phyloP scores from a whole-genome alignment of 2,797 vertebrate genomes.

The Simalia tracyae region DNA sequence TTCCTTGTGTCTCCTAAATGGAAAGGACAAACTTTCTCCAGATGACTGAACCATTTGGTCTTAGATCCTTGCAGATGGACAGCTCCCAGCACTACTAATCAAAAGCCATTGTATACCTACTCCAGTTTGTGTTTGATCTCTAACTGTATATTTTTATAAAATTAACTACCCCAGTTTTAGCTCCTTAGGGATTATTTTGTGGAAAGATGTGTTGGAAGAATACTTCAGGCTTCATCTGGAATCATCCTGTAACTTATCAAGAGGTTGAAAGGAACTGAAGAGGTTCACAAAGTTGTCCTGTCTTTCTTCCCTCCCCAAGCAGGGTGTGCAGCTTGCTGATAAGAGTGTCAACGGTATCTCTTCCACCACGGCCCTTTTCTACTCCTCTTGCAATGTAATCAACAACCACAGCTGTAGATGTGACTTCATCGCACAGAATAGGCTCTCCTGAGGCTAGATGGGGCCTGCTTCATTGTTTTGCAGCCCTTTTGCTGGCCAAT shows the following conservation, averaged over 20 bases:
- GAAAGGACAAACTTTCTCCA: not conserved
- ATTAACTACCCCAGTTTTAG: not conserved
- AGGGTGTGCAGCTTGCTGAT: slow-evolving; percentile 28
- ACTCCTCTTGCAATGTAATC: slow-evolving; percentile 50
- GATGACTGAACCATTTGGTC: not conserved
- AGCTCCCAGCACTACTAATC: not conserved
- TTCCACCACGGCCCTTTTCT: not conserved
- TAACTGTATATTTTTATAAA: not conserved
- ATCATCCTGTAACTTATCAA: not conserved
- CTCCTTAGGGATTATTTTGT: not conserved
- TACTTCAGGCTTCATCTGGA: not conserved
- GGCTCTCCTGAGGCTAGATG: not conserved
- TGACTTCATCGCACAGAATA: not conserved
- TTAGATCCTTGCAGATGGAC: not conserved
- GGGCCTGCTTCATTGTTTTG: rapidly evolving
- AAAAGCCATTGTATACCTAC: not conserved
- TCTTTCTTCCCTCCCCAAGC: rapidly evolving
- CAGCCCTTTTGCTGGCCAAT: not conserved
- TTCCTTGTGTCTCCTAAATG: not conserved
- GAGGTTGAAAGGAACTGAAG: not conserved
- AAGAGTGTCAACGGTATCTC: slow-evolving; percentile 48
- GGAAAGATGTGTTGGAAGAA: not conserved
- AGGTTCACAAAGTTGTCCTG: not conserved
- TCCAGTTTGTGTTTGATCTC: not conserved
- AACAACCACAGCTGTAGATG: rapidly evolving